These are phyloP conservation scores for Oscheius onirici DNA, from an alignment of 2,888 invertebrate genomes.

Conservation along the genomic window DNA sequence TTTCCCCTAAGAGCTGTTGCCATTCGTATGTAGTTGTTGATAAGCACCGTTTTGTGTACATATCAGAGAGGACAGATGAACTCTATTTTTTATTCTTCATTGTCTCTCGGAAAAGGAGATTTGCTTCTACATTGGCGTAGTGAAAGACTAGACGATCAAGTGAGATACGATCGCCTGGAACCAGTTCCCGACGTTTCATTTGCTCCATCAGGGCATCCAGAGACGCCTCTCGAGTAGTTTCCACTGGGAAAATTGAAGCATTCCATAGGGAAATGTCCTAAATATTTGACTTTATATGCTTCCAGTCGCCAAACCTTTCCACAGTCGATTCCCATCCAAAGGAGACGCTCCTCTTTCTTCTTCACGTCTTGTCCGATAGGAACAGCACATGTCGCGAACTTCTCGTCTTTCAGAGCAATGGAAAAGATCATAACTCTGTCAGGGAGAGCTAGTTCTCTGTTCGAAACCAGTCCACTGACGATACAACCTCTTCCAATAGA, in stretches of 20 bases:
- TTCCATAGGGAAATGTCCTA: constrained; percentile 35
- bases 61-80: constrained; percentile 9
- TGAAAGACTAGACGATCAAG: background rate
- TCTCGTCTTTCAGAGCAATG: constrained; percentile 27
- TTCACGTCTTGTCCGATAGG: constrained; percentile 50
- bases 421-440: constrained; percentile 36
- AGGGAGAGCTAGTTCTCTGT: constrained; percentile 9
- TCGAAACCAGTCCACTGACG: constrained; percentile 33
- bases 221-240: constrained; percentile 28
- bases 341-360: constrained; percentile 29
- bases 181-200: background rate
- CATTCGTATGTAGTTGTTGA: constrained; percentile 2
- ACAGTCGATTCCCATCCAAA: constrained; percentile 44
- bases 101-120: background rate
- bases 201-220: background rate
- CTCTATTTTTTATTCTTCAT: background rate
- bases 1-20: constrained; percentile 6
- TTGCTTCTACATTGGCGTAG: background rate
- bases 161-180: background rate
- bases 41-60: constrained; percentile 12
- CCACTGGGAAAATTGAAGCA: constrained; percentile 33
- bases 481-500: constrained; percentile 33
- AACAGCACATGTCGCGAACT: constrained; percentile 42
- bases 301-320: background rate
- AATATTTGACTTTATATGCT: constrained; percentile 3